Base-by-base conservation (phyloP, 2,888 invertebrate genomes). In the Diaphora mendica region DNA sequence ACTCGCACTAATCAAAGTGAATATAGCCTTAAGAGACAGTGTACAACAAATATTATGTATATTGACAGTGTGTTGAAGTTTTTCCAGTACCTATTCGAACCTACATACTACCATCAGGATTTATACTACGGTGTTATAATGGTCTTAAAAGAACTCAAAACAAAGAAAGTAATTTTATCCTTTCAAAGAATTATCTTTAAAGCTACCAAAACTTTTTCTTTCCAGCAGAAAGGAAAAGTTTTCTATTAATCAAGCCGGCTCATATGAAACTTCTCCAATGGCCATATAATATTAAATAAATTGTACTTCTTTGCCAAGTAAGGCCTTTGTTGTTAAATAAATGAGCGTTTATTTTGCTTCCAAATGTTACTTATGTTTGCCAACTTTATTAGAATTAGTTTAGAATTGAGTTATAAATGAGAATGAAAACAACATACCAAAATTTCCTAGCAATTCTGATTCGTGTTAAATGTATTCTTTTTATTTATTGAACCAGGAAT, bases 251-350 rank as follows among this genome's bases (percentile, higher is more conserved):
- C 75, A 82, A 67, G 75, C 64, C 64, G 67, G 33, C 42, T 76
- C 73, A 65, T 68, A 51, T 71, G 66, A 76, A 77, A 72, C 65
- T 74, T 35, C 26, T 13, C 67, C 62, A 44, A 68, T 59, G 62
- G 68, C 30, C 59, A 67, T 68, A 72, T 80, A 73, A 80, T 74
- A 77, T 82, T 77, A 77, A 75, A 80, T 73, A 74, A 82, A 77
- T 75, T 77, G 69, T 73, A 74, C 65, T 70, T 72, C 62, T 42
- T 35, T 20, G 20, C 17, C 51, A 51, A 72, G 68, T 64, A 39
- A 26, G 64, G 48, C 26, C 48, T 35, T 44, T 59, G n/a, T 55
- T 30, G 64, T 65, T 55, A 55, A 64, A 68, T 72, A 68, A 51
- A 39, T 23, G 48, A 59, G 42, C 5, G 33, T 67, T 71, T 67